phyloP scores from a whole-genome alignment of 2,888 invertebrate species.

The Drosophila phalerata region DNA sequence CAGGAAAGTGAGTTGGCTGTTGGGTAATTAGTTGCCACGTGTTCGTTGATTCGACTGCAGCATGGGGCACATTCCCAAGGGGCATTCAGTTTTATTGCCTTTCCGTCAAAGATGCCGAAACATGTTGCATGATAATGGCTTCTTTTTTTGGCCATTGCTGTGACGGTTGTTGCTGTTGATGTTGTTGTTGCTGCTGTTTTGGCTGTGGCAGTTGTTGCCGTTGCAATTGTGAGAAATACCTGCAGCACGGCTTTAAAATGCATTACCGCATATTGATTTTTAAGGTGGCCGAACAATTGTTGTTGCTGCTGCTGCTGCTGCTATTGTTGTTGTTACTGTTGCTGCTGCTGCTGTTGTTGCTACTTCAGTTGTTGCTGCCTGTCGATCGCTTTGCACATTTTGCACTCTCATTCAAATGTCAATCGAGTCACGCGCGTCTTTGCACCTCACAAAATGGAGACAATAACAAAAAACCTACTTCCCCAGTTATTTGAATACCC shows the following conservation, averaged over 20 bases:
- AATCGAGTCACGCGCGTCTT: slow-evolving; percentile 75
- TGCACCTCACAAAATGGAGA: slow-evolving; percentile 46
- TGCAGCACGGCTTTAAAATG: slow-evolving; percentile 55
- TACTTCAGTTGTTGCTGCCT: slow-evolving; percentile 37
- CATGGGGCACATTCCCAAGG: slow-evolving; percentile 45
- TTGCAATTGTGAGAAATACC: slow-evolving; percentile 57
- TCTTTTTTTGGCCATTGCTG: slow-evolving; percentile 40
- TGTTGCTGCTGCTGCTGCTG: slow-evolving; percentile 18
- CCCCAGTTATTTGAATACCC: slow-evolving; percentile 55
- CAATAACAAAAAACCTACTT: slow-evolving; percentile 55
- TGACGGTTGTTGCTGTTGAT: background rate
- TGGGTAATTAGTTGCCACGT: slow-evolving; percentile 34
- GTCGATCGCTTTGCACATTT: slow-evolving; percentile 69
- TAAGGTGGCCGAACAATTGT: slow-evolving; percentile 16
- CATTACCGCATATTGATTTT: slow-evolving; percentile 76
- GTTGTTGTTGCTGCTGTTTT: background rate
- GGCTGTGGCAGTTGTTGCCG: slow-evolving; percentile 23
- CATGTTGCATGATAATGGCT: slow-evolving; percentile 64
- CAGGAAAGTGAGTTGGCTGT: slow-evolving; percentile 7
- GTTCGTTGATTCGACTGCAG: slow-evolving; percentile 15
- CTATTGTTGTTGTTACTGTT: slow-evolving; percentile 21
- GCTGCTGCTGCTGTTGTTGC: slow-evolving; percentile 26
- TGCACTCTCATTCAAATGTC: slow-evolving; percentile 78
- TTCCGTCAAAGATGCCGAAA: slow-evolving; percentile 30
- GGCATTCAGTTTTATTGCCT: slow-evolving; percentile 32